phyloP scores from a whole-genome alignment of 2,888 invertebrate genomes.

The Gasteruption jaculator region DNA sequence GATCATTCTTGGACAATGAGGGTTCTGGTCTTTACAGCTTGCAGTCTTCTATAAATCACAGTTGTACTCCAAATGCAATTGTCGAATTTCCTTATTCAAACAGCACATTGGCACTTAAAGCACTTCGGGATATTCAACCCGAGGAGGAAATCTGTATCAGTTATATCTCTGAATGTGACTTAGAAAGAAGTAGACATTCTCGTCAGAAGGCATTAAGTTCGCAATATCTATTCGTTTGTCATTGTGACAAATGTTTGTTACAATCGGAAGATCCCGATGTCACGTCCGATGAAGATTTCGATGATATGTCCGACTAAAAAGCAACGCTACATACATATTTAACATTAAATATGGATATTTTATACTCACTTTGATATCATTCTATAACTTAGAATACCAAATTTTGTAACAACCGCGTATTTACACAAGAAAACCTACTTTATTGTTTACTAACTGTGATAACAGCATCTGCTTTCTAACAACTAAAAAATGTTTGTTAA shows the following conservation, averaged over 20 bases:
- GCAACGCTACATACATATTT: neutral
- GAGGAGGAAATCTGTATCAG: slow-evolving; percentile 89
- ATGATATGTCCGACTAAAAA: slow-evolving; percentile 45
- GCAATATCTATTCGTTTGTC: slow-evolving; percentile 78
- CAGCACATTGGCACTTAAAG: slow-evolving; percentile 69
- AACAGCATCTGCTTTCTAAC: too few species aligned
- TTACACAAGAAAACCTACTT: too few species aligned
- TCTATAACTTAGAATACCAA: too few species aligned
- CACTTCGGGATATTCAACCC: slow-evolving; percentile 65
- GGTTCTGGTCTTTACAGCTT: slow-evolving; percentile 82
- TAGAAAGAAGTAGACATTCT: slow-evolving; percentile 78
- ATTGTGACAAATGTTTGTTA: slow-evolving; percentile 72
- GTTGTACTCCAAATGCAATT: slow-evolving; percentile 85
- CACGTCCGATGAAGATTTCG: slow-evolving; percentile 74
- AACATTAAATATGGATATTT: neutral
- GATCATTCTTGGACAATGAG: slow-evolving; percentile 85
- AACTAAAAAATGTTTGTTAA: too few species aligned
- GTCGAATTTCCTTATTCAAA: slow-evolving; percentile 81
- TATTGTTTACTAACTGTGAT: too few species aligned
- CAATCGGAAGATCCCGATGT: slow-evolving; percentile 74
- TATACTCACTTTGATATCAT: too few species aligned
- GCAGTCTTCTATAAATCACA: slow-evolving; percentile 92
- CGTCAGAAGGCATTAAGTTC: slow-evolving; percentile 76
- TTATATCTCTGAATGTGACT: slow-evolving; percentile 82
- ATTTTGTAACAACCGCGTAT: too few species aligned